Percentiles rank a stretch among this genome's conserved stretches.
phyloP scores from a whole-genome alignment of 92 coral and sea anemone genomes.

The Pocillopora meandrina region DNA sequence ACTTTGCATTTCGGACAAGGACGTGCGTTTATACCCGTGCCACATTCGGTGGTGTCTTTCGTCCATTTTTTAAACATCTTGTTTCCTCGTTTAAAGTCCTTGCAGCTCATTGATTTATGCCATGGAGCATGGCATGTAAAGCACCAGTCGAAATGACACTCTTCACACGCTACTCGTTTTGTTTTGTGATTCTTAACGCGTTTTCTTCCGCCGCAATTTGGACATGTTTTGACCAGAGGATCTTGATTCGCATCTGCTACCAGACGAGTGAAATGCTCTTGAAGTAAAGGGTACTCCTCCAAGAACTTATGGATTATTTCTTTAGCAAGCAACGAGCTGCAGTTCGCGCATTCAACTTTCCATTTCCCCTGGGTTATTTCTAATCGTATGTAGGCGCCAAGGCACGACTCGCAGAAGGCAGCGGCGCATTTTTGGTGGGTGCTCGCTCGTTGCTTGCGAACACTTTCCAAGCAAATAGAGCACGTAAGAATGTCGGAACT shows the following conservation, averaged over 20 bases:
- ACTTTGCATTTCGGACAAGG: constrained; percentile 43
- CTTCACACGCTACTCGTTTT: constrained; percentile 8
- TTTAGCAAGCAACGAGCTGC: constrained; percentile 15
- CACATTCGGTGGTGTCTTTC: constrained; percentile 13
- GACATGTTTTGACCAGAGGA: constrained; percentile 43
- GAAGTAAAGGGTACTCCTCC: constrained; percentile 39
- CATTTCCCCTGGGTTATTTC: constrained; percentile 39
- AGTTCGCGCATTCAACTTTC: constrained; percentile 43
- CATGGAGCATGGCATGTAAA: constrained; percentile 44
- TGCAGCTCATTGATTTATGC: constrained; percentile 44
- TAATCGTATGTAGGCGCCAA: constrained; percentile 44
- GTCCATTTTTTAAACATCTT: constrained; percentile 45
- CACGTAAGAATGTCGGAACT: constrained; percentile 12
- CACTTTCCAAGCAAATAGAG: constrained; percentile 30
- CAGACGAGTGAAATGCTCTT: constrained; percentile 38
- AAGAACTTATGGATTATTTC: constrained; percentile 11
- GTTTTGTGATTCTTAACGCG: constrained; percentile 22
- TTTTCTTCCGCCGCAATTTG: constrained; percentile 26
- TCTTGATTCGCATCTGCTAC: constrained; percentile 27
- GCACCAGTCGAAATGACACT: constrained; percentile 40
- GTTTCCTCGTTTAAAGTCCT: constrained; percentile 46
- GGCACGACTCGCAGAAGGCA: constrained; percentile 29
- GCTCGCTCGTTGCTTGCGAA: constrained; percentile 3
- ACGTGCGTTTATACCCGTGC: constrained; percentile 18
- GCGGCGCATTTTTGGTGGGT: constrained; percentile 26